A percentile compares a stretch with the other conserved stretches of the same genome.
phyloP scores from a whole-genome alignment of 2,888 invertebrate species.

The Chromoteleia sp. region DNA sequence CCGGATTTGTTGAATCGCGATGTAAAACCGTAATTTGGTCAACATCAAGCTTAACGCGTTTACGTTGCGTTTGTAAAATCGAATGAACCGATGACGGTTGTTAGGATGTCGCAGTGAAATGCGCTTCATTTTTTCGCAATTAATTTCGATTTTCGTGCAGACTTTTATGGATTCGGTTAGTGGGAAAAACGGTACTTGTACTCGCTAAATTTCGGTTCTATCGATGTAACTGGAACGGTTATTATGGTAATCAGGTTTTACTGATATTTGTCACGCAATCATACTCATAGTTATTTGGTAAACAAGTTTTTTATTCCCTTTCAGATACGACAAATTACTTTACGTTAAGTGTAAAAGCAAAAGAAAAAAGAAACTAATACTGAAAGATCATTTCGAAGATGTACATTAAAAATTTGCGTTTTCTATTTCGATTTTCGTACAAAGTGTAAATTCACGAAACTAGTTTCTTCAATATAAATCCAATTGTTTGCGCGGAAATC shows the following conservation, averaged over 20 bases:
- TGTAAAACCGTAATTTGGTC: too few species aligned
- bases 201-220: not conserved
- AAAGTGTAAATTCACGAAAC: not conserved
- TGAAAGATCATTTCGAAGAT: not conserved
- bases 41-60: too few species aligned
- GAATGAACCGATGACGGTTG: not conserved
- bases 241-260: not conserved
- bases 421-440: not conserved
- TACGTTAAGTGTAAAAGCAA: too few species aligned
- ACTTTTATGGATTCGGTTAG: not conserved
- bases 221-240: not conserved
- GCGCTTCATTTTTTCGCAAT: not conserved
- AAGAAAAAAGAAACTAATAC: too few species aligned
- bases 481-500: constrained; percentile 7
- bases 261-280: too few species aligned
- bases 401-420: not conserved
- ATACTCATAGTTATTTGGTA: too few species aligned
- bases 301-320: too few species aligned
- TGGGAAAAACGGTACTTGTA: not conserved
- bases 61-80: constrained; percentile 1
- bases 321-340: too few species aligned
- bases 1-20: too few species aligned
- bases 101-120: not conserved
- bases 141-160: constrained; percentile 10
- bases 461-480: not conserved